Evolutionary conservation across 1,140 invertebrate species (phyloP).

Genomic region (Hydropsyche tenuis): DNA sequence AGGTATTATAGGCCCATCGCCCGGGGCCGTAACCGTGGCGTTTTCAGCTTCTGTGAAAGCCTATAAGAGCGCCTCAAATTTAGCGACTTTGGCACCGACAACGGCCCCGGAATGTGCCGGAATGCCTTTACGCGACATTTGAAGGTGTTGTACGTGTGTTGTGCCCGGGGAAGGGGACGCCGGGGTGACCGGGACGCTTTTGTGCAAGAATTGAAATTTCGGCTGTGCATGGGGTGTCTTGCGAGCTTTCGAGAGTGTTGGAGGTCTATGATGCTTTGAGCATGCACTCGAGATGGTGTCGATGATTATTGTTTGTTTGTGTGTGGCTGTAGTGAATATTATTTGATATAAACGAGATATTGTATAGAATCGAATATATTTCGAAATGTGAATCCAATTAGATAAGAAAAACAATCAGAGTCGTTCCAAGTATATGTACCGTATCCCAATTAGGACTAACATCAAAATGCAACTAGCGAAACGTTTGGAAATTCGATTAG

Average conservation of each 20-base stretch:
- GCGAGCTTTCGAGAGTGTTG: constrained; percentile 54
- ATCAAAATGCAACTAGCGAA: constrained; percentile 19
- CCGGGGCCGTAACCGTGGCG: constrained; percentile 42
- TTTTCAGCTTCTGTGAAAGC: constrained; percentile 46
- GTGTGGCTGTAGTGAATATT: too few relatives aligned
- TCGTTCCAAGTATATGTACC: too few relatives aligned
- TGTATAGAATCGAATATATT: too few relatives aligned
- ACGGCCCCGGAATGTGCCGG: constrained; percentile 43
- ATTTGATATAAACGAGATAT: too few relatives aligned
- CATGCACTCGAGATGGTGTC: too few relatives aligned
- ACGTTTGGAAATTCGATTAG: constrained; percentile 7
- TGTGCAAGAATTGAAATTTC: constrained; percentile 36
- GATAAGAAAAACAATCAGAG: too few relatives aligned
- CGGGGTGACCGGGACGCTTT: constrained; percentile 37
- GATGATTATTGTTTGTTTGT: too few relatives aligned
- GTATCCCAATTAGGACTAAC: too few relatives aligned
- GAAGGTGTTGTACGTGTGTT: constrained; percentile 55
- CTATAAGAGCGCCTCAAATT: constrained; percentile 49
- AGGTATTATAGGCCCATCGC: constrained; percentile 47
- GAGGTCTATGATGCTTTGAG: constrained; percentile 22
- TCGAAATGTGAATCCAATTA: too few relatives aligned
- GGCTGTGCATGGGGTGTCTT: constrained; percentile 59
- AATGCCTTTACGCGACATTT: constrained; percentile 46
- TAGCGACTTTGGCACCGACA: constrained; percentile 48
- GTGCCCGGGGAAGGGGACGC: constrained; percentile 50